These are phyloP conservation scores for Xenopus borealis DNA, from an alignment of 2,113 vertebrate genomes.

Conservation along the genomic window DNA sequence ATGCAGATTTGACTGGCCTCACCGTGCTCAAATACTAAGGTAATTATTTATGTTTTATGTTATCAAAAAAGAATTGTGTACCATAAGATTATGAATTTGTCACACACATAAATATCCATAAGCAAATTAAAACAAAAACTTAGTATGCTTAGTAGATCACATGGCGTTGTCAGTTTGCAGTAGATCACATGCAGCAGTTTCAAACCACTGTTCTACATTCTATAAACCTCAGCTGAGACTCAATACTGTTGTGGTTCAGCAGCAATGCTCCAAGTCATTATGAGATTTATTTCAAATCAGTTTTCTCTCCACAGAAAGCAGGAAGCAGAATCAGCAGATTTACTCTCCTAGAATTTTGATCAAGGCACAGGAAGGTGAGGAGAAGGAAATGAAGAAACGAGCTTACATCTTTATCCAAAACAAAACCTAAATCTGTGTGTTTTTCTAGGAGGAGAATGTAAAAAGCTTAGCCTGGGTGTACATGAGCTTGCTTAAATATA, in stretches of 20 bases:
- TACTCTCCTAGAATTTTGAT: slow-evolving; percentile 25
- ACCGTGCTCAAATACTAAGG: not conserved
- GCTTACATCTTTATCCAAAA: slow-evolving; percentile 15
- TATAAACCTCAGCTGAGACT: not conserved
- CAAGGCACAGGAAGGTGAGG: slow-evolving; percentile 13
- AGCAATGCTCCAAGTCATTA: slow-evolving; percentile 6
- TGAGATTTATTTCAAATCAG: slow-evolving; percentile 32
- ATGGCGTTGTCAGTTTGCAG: not conserved
- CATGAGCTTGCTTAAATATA: not conserved
- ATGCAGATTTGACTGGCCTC: not conserved
- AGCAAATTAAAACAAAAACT: too few species aligned
- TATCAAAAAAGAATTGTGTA: not conserved
- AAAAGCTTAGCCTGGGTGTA: not conserved
- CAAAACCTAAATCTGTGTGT: slow-evolving; percentile 17
- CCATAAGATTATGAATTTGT: not conserved
- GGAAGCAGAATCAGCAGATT: slow-evolving; percentile 34
- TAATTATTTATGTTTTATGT: not conserved
- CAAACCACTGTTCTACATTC: not conserved
- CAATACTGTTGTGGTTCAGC: slow-evolving; percentile 10
- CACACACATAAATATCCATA: too few species aligned
- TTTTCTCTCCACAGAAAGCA: slow-evolving; percentile 13
- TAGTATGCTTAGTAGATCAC: not conserved
- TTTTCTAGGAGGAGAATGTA: not conserved
- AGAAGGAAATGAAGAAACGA: slow-evolving; percentile 10
- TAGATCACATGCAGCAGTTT: slow-evolving; percentile 4